Evolutionary conservation across 2,888 invertebrate genomes (phyloP), one percentile per base, ranked within the genome.

Genomic region (Ceratothoa steindachneri): DNA sequence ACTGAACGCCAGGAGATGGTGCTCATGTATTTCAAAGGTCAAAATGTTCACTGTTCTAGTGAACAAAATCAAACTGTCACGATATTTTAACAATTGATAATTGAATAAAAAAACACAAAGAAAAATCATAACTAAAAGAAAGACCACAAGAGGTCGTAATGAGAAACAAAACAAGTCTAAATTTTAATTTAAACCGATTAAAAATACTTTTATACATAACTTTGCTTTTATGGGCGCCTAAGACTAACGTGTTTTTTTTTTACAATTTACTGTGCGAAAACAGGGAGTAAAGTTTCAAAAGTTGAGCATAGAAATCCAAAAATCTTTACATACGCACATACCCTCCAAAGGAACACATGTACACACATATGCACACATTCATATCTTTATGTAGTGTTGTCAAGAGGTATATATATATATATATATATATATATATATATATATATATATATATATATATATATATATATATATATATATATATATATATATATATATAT

Each of bases 391-490:
- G 7, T 41, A 41, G 7, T 9, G 7, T 9, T 41, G 41, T 9
- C 15, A 41, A 9, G 15, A 41, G 5, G 24, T 55, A 19, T 55
- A 19, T 19, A 19, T 55, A 12, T 55, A 19, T 55, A 19, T 55
- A 55, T 55, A 55, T 19, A 19, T 55, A 55, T 55, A 55, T 55
- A 55, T 19, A 19, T 19, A 19, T 9, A 60, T 60, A 22, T 60
- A 60, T 22, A 15, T 60, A 24, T 22, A 60, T 22, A 60, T 60
- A 60, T 24, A 24, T 60, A 60, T 22, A 24, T 15, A 60, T 22
- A 60, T 60, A 22, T 15, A 60, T 22, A 22, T 24, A 60, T 60
- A 24, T 60, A 60, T 60, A 60, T 51, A 60, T 60, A 60, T 60
- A 60, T 12, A 60, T 24, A 51, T 51, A 51, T 51, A 51, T 51